Base-by-base conservation (phyloP, 2,797 vertebrate species). In the Spinibarbus caldwelli region DNA sequence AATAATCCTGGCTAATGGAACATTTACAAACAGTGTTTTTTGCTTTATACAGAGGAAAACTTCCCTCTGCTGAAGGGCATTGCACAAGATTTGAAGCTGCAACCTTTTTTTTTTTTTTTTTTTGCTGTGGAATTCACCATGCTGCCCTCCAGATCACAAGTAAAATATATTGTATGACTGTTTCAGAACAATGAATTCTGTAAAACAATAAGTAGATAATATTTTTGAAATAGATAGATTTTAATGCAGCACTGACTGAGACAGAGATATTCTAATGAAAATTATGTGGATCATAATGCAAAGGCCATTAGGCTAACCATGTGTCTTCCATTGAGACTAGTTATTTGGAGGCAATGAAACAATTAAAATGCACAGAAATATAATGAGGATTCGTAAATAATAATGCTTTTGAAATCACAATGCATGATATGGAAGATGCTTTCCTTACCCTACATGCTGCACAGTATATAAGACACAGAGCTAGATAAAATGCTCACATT, bases 11-110 rank as follows among this genome's bases (percentile, higher is more conserved):
- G 6, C 26, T 79, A 66, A 66, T 23, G 19, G 43, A 47, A 19
- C 43, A 47, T 80, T 43, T 45, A n/a, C 11, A 31, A 79, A 77
- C 19, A 47, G 41, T 45, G n/a, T 76, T 29, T 9, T 67, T 66
- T 67, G 59, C 72, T 36, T 66, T 76, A 36, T 7, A 66, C 1
- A 0, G 12, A 66, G 14, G 19, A 38, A 86, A 68, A 82, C n/a
- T 38, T 49, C 38, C 31, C 85, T 78, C 67, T 78, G 41, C 80
- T 82, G 47, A 86, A 86, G 71, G 79, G 21, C 84, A 36, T 3
- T 36, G 7, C 8, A 26, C 12, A 64, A 75, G 34, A 81, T 76
- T 14, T 14, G 5, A 62, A 66, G 10, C 11, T 70, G 17, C 26
- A 49, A 59, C 14, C 21, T 29, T n/a, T 49, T 21, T 47, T 72